phyloP scores from a whole-genome alignment of 2,113 vertebrate genomes.

The Leucopternis melanops region DNA sequence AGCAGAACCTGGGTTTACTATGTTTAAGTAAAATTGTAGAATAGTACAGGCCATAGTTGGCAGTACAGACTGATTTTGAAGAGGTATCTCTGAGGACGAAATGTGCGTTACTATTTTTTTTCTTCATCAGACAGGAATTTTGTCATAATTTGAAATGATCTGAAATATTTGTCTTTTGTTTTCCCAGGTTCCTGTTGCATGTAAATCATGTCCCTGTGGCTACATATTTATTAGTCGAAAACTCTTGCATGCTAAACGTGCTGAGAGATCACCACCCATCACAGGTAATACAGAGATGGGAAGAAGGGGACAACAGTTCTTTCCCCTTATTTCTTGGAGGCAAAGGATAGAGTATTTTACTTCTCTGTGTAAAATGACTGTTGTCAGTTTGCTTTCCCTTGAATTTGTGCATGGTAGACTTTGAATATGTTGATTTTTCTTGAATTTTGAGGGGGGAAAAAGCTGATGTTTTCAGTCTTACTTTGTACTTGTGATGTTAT shows the following conservation, averaged over 20 bases:
- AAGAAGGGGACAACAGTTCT: not conserved
- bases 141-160: not conserved
- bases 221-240: constrained; percentile 98
- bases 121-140: not conserved
- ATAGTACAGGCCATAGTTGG: not conserved
- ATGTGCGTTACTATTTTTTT: not conserved
- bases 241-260: constrained; percentile 89
- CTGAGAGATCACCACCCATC: constrained; percentile 81
- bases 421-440: not conserved
- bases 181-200: constrained; percentile 92
- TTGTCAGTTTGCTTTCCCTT: not conserved
- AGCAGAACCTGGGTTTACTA: not conserved
- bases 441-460: not conserved
- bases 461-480: not conserved
- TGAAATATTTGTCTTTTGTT: not conserved
- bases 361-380: not conserved
- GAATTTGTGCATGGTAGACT: not conserved
- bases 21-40: not conserved
- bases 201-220: constrained; percentile 96
- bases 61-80: not conserved
- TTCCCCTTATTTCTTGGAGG: not conserved
- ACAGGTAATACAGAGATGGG: constrained; percentile 70
- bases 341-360: not conserved
- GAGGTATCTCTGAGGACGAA: not conserved
- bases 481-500: not conserved